A percentile compares a stretch with the other conserved stretches of the same genome.
Conservation (phyloP, 2,797 vertebrate species). For the Pampus argenteus region DNA sequence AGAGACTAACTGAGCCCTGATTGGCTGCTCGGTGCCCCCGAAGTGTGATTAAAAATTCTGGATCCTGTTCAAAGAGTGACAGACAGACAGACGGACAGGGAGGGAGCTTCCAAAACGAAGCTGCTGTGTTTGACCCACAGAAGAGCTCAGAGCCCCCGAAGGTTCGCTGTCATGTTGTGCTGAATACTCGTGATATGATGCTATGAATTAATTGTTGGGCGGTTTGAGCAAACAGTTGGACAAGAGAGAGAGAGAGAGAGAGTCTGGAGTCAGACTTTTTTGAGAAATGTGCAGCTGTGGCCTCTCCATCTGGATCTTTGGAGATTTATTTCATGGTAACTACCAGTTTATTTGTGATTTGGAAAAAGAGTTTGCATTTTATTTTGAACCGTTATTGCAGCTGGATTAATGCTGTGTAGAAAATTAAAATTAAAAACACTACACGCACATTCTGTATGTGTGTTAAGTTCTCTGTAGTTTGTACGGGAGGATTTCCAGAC, state of each 20-base stretch:
- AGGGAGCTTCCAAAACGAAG: constrained; percentile 26
- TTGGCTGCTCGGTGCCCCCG: constrained; percentile 51
- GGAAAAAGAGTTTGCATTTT: neutral
- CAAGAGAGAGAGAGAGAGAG: constrained; percentile 27
- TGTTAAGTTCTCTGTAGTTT: neutral
- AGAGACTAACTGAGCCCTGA: constrained; percentile 55
- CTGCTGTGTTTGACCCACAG: constrained; percentile 39
- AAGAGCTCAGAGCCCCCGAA: constrained; percentile 25
- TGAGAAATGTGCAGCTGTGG: constrained; percentile 80
- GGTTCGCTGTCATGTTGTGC: constrained; percentile 39
- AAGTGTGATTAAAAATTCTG: constrained; percentile 44
- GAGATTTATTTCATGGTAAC: constrained; percentile 80
- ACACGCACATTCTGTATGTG: neutral
- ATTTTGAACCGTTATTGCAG: neutral
- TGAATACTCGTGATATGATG: constrained; percentile 44
- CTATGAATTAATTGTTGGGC: constrained; percentile 44
- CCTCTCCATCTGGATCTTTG: constrained; percentile 79
- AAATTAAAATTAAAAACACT: neutral
- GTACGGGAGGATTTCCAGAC: neutral
- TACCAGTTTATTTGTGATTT: constrained; percentile 38
- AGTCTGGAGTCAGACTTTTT: constrained; percentile 26
- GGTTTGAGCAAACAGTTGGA: constrained; percentile 33
- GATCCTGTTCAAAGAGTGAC: constrained; percentile 39
- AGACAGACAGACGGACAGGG: constrained; percentile 35
- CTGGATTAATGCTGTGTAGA: neutral